Percentiles rank a stretch among this genome's conserved stretches.
These are phyloP conservation scores for Aelia acuminata DNA, from an alignment of 2,888 invertebrate species.

Conservation along the genomic window DNA sequence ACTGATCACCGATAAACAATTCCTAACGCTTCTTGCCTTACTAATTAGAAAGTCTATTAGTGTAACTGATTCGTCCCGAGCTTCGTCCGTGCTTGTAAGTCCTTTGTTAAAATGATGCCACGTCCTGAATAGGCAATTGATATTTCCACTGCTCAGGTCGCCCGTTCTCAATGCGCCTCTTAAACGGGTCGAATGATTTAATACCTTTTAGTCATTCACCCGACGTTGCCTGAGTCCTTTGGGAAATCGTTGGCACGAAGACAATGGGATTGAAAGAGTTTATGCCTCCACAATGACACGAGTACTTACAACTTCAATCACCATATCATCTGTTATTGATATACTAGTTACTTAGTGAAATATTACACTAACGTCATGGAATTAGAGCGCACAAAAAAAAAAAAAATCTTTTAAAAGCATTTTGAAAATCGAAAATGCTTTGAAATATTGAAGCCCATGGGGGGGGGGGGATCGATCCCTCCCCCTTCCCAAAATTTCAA, in stretches of 20 bases:
- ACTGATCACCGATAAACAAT: conserved; percentile 15
- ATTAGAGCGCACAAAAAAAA: no score
- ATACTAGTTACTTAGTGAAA: background rate
- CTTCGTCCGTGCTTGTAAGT: conserved; percentile 35
- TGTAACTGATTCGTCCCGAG: conserved; percentile 42
- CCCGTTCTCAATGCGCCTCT: conserved; percentile 32
- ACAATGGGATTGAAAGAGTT: background rate
- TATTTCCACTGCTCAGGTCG: conserved; percentile 31
- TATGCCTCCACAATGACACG: conserved; percentile 17
- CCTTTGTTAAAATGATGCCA: conserved; percentile 23
- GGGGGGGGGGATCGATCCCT: no score
- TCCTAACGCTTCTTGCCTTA: conserved; percentile 14
- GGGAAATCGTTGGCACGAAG: conserved; percentile 28
- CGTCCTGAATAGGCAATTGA: conserved; percentile 16
- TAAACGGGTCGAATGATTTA: conserved; percentile 40
- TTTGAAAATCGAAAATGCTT: no score
- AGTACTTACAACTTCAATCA: conserved; percentile 1
- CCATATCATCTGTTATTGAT: background rate
- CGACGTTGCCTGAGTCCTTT: conserved; percentile 10
- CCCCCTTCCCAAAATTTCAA: no score
- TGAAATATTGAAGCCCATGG: no score
- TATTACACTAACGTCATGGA: no score
- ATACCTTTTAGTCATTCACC: conserved; percentile 19
- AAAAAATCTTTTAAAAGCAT: no score
- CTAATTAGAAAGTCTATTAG: conserved; percentile 51